phyloP scores from a whole-genome alignment of 2,113 vertebrate species.

The Perca fluviatilis region DNA sequence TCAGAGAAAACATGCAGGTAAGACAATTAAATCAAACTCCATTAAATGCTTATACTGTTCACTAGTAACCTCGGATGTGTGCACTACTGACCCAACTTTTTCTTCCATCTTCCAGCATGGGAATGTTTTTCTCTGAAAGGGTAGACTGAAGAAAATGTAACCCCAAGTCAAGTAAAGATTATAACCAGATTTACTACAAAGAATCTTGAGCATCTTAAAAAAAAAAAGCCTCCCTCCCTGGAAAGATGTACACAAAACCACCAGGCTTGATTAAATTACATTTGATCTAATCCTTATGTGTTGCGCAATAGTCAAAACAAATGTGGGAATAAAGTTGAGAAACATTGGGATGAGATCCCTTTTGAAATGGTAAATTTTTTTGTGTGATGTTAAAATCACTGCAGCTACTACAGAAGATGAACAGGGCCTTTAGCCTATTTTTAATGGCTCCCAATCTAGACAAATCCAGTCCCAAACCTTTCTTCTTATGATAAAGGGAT shows the following conservation, averaged over 20 bases:
- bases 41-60: neutral
- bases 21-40: slow-evolving; percentile 21
- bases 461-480: neutral
- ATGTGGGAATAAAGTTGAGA: slow-evolving; percentile 2
- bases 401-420: neutral
- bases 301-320: slow-evolving; percentile 42
- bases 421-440: neutral
- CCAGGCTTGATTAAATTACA: slow-evolving; percentile 44
- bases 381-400: neutral
- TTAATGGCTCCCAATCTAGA: neutral
- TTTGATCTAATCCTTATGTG: slow-evolving; percentile 49
- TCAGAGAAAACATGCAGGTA: slow-evolving; percentile 99
- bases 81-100: neutral
- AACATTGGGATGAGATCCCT: slow-evolving; percentile 13
- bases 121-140: slow-evolving; percentile 37
- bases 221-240: slow-evolving; percentile 21
- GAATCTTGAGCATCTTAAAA: slow-evolving; percentile 29
- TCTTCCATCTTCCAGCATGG: neutral
- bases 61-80: neutral
- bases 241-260: slow-evolving; percentile 48
- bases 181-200: slow-evolving; percentile 47
- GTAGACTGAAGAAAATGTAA: slow-evolving; percentile 9
- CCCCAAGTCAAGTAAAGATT: slow-evolving; percentile 39
- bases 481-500: neutral
- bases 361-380: neutral